A percentile compares a stretch with the other conserved stretches of the same genome.
Conservation (phyloP, 2,797 vertebrate genomes). For the Acanthiza pusilla region DNA sequence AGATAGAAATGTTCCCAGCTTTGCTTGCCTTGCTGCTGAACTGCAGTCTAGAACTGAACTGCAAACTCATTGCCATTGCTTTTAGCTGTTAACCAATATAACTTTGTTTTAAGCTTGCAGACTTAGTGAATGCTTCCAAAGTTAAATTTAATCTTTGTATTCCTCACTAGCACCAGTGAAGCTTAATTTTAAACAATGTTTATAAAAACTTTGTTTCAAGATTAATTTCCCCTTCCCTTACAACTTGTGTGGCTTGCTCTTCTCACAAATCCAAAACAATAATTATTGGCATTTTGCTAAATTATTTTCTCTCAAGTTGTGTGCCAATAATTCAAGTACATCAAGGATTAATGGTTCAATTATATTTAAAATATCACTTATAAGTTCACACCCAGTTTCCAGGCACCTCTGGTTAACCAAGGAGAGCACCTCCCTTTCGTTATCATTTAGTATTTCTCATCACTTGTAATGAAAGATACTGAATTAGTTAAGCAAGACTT, state of each 20-base stretch:
- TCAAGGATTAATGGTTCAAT: background rate
- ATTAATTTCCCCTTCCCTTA: conserved; percentile 46
- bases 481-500: background rate
- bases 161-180: background rate
- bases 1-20: background rate
- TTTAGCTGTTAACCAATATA: conserved; percentile 54
- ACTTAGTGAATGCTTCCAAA: background rate
- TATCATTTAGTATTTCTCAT: background rate
- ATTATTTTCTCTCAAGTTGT: background rate
- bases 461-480: background rate
- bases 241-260: background rate
- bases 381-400: background rate
- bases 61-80: conserved; percentile 1
- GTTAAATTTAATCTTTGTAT: conserved; percentile 10
- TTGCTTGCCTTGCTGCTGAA: background rate
- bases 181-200: conserved; percentile 1
- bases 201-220: conserved; percentile 57
- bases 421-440: background rate
- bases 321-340: background rate
- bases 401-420: background rate
- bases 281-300: background rate
- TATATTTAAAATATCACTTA: background rate
- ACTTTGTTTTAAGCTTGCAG: background rate
- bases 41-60: background rate
- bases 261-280: background rate